Evolutionary conservation across 1,140 invertebrate species (phyloP).

Genomic region (Drosophila sp.): DNA sequence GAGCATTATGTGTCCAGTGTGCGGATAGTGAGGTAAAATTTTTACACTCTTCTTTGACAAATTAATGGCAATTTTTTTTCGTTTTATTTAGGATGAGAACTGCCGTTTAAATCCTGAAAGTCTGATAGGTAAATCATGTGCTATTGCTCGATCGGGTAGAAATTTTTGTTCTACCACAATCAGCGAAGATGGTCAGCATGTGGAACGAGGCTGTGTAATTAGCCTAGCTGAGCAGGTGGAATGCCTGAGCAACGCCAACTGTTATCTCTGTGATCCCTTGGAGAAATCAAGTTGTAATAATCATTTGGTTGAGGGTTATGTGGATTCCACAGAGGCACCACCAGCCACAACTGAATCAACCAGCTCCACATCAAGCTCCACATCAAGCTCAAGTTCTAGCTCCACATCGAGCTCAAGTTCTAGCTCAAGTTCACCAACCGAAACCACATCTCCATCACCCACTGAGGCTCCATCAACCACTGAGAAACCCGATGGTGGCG

Average conservation of each 20-base stretch:
- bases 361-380: neutral
- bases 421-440: conserved; percentile 1
- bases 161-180: conserved; percentile 58
- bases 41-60: neutral
- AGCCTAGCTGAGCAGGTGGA: conserved; percentile 49
- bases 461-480: conserved; percentile 49
- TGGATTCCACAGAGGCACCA: conserved; percentile 26
- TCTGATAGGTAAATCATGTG: conserved; percentile 44
- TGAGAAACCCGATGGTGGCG: conserved; percentile 39
- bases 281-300: conserved; percentile 57
- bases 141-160: conserved; percentile 52
- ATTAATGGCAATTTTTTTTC: neutral
- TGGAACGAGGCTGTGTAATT: conserved; percentile 57
- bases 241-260: conserved; percentile 49
- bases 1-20: conserved; percentile 63
- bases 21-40: conserved; percentile 41
- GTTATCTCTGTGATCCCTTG: conserved; percentile 61
- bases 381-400: neutral
- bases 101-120: conserved; percentile 40
- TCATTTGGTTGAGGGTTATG: conserved; percentile 19
- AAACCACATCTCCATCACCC: conserved; percentile 12
- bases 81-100: conserved; percentile 36
- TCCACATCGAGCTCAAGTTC: conserved; percentile 11
- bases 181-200: conserved; percentile 7
- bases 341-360: neutral